Conservation (phyloP, 2,797 vertebrate species). For the Erpetoichthys calabaricus region DNA sequence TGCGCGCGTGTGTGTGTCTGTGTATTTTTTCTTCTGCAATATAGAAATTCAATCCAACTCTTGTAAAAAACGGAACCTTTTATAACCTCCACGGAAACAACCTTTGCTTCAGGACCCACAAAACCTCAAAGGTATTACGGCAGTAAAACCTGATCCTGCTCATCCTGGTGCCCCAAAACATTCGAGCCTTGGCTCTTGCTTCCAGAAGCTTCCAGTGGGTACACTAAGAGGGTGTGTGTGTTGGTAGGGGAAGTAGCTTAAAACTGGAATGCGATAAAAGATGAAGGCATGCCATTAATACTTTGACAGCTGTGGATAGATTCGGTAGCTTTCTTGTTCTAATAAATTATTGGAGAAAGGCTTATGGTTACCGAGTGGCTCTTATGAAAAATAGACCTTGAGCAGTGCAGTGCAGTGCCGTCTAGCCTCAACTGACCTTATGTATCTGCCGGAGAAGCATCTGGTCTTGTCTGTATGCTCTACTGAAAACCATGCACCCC, state of each 20-base stretch:
- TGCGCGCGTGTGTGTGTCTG: no score
- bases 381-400: no score
- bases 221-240: not conserved
- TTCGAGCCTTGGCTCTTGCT: not conserved
- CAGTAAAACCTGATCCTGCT: not conserved
- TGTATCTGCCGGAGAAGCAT: no score
- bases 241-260: not conserved
- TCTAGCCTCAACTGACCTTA: no score
- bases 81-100: no score
- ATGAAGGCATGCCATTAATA: not conserved
- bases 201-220: not conserved
- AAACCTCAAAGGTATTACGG: not conserved
- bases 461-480: no score
- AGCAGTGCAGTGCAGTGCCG: no score
- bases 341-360: not conserved
- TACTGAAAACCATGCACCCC: no score
- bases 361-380: no score
- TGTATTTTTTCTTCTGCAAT: conserved; percentile 7
- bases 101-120: not conserved
- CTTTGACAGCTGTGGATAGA: conserved; percentile 3
- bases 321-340: not conserved
- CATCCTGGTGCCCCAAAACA: not conserved
- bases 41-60: conserved; percentile 19
- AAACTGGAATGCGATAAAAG: not conserved
- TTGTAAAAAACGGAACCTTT: conserved; percentile 24